A percentile compares a stretch with the other conserved stretches of the same genome.
These are phyloP conservation scores for Agonopterix subpropinquella DNA, from an alignment of 2,888 invertebrate species.

Conservation along the genomic window DNA sequence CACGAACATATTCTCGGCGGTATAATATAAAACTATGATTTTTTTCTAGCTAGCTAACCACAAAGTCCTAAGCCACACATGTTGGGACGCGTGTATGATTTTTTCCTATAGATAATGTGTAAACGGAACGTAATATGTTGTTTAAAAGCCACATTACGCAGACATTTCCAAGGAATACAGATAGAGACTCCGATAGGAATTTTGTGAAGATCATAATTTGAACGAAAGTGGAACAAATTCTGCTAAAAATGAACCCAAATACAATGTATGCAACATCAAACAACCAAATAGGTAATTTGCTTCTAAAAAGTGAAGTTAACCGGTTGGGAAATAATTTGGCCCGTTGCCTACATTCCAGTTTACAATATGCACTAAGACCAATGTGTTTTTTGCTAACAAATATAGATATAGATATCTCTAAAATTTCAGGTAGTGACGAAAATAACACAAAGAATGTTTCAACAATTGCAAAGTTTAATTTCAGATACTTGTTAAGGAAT, in stretches of 20 bases:
- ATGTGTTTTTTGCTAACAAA: constrained; percentile 22
- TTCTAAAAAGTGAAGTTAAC: constrained; percentile 27
- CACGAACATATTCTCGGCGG: constrained; percentile 8
- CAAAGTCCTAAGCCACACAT: constrained; percentile 34
- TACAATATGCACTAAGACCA: too few relatives aligned
- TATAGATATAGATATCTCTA: constrained; percentile 18
- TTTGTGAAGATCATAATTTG: too few relatives aligned
- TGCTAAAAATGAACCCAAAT: constrained; percentile 1
- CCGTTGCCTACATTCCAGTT: too few relatives aligned
- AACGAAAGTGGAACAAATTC: constrained; percentile 6
- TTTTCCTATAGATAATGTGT: constrained; percentile 26
- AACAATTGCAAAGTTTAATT: constrained; percentile 1
- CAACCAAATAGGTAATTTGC: constrained; percentile 37
- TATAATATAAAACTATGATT: constrained; percentile 29
- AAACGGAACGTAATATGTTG: constrained; percentile 22
- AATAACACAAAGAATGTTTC: constrained; percentile 20
- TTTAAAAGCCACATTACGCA: constrained; percentile 24
- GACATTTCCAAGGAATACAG: constrained; percentile 9
- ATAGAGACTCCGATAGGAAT: too few relatives aligned
- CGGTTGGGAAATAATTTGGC: too few relatives aligned
- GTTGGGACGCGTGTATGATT: constrained; percentile 27
- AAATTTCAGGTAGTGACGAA: constrained; percentile 46
- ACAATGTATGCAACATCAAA: constrained; percentile 6
- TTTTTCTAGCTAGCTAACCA: constrained; percentile 37
- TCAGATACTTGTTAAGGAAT: not conserved